Evolutionary conservation across 2,888 invertebrate species (phyloP).

Genomic region (Disparrhopalites patrizii): DNA sequence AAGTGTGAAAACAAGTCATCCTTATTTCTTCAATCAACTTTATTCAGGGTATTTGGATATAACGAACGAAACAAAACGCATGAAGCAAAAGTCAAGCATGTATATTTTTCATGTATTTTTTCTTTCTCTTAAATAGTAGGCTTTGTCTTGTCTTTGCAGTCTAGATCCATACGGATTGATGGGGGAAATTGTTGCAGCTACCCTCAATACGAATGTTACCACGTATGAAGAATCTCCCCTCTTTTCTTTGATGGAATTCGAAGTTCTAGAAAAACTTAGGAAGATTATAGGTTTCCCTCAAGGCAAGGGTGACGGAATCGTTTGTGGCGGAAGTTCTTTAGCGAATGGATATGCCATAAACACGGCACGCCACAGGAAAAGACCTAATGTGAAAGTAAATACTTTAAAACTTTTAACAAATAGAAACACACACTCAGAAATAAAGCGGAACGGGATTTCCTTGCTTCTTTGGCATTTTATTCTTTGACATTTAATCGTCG

Average conservation of each 20-base stretch:
- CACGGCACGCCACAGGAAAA: slow-evolving; percentile 68
- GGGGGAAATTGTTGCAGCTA: slow-evolving; percentile 80
- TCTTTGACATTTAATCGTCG: no score
- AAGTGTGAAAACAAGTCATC: slow-evolving; percentile 87
- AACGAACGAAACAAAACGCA: no score
- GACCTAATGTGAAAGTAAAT: slow-evolving; percentile 70
- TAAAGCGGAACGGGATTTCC: no score
- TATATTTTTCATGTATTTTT: no score
- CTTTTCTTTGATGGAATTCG: slow-evolving; percentile 81
- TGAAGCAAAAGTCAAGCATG: no score
- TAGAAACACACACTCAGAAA: no score
- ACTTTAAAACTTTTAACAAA: background rate
- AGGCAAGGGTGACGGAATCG: slow-evolving; percentile 77
- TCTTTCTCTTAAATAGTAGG: no score
- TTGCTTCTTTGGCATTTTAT: no score
- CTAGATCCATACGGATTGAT: slow-evolving; percentile 78
- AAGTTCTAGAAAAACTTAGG: slow-evolving; percentile 73
- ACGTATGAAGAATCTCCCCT: slow-evolving; percentile 88
- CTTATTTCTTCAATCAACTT: slow-evolving; percentile 82
- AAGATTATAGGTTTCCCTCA: slow-evolving; percentile 69
- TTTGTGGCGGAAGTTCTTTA: slow-evolving; percentile 85
- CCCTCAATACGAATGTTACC: slow-evolving; percentile 79
- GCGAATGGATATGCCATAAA: slow-evolving; percentile 87
- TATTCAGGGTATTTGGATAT: slow-evolving; percentile 61
- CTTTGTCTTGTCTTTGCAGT: slow-evolving; percentile 40